phyloP scores from a whole-genome alignment of 2,888 invertebrate genomes.

The Drosophila prostipennis region DNA sequence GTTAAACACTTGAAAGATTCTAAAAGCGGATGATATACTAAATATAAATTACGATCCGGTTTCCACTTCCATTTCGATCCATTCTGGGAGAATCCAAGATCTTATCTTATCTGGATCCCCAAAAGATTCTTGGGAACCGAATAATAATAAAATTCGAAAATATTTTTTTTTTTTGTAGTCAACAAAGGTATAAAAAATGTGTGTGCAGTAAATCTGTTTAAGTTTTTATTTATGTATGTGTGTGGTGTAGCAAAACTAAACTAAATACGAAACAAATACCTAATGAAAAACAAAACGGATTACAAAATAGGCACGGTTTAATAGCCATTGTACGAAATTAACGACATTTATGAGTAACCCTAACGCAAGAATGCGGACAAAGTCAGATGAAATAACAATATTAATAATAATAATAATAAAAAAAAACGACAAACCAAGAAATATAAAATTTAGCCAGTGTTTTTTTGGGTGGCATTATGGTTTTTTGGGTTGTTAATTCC shows the following conservation, averaged over 20 bases:
- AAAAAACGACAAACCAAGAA: slow-evolving; percentile 28
- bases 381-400: slow-evolving; percentile 47
- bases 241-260: slow-evolving; percentile 68
- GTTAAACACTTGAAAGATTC: slow-evolving; percentile 74
- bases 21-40: slow-evolving; percentile 47
- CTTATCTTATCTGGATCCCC: slow-evolving; percentile 20
- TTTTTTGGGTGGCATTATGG: background rate
- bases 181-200: slow-evolving; percentile 68
- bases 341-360: slow-evolving; percentile 45
- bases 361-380: slow-evolving; percentile 46
- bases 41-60: slow-evolving; percentile 33
- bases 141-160: slow-evolving; percentile 35
- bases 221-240: slow-evolving; percentile 80
- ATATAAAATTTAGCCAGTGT: slow-evolving; percentile 13
- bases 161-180: slow-evolving; percentile 72
- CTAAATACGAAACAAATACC: slow-evolving; percentile 40
- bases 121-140: background rate
- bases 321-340: slow-evolving; percentile 59
- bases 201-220: slow-evolving; percentile 78
- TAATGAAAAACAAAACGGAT: slow-evolving; percentile 36
- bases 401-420: slow-evolving; percentile 34
- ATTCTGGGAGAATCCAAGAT: background rate
- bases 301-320: slow-evolving; percentile 59
- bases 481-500: background rate
- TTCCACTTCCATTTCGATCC: slow-evolving; percentile 16